Conservation (phyloP, 2,113 vertebrate genomes). For the Etheostoma cragini region DNA sequence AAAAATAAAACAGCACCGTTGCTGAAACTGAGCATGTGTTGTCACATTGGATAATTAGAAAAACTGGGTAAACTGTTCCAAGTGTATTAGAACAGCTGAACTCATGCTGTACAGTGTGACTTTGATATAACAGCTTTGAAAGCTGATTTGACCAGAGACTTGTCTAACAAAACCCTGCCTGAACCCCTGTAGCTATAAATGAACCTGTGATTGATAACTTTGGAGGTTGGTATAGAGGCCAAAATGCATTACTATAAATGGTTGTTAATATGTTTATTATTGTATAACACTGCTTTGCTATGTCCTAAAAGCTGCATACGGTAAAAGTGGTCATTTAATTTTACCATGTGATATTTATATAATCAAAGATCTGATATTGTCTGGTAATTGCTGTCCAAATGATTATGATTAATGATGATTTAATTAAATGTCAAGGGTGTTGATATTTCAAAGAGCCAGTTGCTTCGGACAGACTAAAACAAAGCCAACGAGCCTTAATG, state of each 20-base stretch:
- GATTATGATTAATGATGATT: too few relatives aligned
- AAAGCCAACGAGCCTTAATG: not conserved
- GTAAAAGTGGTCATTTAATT: not conserved
- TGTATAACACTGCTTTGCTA: not conserved
- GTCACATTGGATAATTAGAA: slow-evolving; percentile 10
- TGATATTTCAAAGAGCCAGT: not conserved
- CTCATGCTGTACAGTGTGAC: slow-evolving; percentile 17
- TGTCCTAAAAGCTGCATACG: not conserved
- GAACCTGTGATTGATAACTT: slow-evolving; percentile 6
- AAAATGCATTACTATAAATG: not conserved
- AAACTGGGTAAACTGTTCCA: slow-evolving; percentile 2
- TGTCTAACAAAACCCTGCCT: slow-evolving; percentile 16
- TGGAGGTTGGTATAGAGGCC: not conserved
- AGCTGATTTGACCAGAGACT: slow-evolving; percentile 9
- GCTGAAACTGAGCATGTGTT: slow-evolving; percentile 10
- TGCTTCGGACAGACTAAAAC: not conserved
- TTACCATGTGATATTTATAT: not conserved
- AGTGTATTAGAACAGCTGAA: not conserved
- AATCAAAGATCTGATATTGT: not conserved
- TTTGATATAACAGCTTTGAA: slow-evolving; percentile 29
- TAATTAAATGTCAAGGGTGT: too few relatives aligned
- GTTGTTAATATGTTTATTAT: not conserved
- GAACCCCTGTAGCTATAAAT: slow-evolving; percentile 11
- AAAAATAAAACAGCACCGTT: slow-evolving; percentile 17
- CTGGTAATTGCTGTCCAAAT: not conserved